Evolutionary conservation across 2,113 vertebrate species (phyloP), one percentile per base, ranked within the genome.

Genomic region (Podiceps cristatus): DNA sequence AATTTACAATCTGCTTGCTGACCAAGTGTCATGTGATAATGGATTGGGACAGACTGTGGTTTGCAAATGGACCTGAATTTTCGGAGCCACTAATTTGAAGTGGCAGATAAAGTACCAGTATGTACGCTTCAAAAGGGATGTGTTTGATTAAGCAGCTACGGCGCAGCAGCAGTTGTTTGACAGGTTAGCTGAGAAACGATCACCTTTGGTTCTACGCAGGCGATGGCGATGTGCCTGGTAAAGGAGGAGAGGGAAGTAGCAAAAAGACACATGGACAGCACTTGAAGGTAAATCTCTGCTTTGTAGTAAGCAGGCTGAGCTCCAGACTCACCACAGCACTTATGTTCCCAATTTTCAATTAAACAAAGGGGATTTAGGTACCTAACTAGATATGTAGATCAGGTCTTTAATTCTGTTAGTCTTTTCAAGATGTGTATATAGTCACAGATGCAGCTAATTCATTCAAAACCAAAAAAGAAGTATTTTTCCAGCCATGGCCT

Each of bases 1-100:
- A 97, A 97, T 97, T 97, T 96, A 82, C 94, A 96, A 83, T 96
- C 96, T 97, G 95, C 93, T 96, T 88, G 87, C 96, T 97, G 97
- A 96, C 96, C 97, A 84, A 42, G 80, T 95, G 84, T 96, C 93
- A 49, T 92, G 77, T 93, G 83, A 56, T 97, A 97, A 97, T 97
- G 95, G 93, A 91, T 59, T 93, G 95, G 91, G 96, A 94, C 95
- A 95, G 88, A 24, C 83, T 58, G 60, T 49, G 47, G 66, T 87
- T 97, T 89, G 82, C 90, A 93, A 96, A 96, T 92, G 90, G 83
- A 91, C 68, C 71, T 81, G 72, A 73, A 78, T 96, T 95, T 92
- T 94, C 5, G 0, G 72, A 94, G 76, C 55, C 4, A 17, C 85
- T 97, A 91, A 97, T 96, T 44, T 80, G 83, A 93, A 72, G 83